phyloP scores from a whole-genome alignment of 1,140 invertebrate species.

The Drosophila novamexicana region DNA sequence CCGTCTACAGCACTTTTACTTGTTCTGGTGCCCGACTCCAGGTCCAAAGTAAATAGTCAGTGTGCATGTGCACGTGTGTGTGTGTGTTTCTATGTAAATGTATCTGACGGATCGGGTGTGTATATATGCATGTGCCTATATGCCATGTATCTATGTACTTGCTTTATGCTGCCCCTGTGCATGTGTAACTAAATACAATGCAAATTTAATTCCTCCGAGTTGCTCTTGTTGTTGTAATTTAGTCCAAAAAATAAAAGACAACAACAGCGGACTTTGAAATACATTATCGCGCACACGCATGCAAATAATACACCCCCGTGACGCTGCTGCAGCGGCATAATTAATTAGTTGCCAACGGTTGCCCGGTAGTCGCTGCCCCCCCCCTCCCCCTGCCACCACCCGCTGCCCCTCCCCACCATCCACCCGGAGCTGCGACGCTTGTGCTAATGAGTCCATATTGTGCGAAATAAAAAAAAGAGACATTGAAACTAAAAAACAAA shows the following conservation, averaged over 20 bases:
- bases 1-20: neutral
- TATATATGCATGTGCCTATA: slow-evolving; percentile 13
- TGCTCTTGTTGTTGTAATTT: slow-evolving; percentile 53
- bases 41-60: slow-evolving; percentile 16
- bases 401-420: neutral
- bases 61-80: neutral
- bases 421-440: slow-evolving; percentile 35
- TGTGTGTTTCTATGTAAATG: slow-evolving; percentile 12
- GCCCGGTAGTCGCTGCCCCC: neutral
- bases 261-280: slow-evolving; percentile 48
- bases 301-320: slow-evolving; percentile 77
- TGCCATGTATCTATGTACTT: no score
- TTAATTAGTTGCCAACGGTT: slow-evolving; percentile 72
- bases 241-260: slow-evolving; percentile 58
- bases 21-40: slow-evolving; percentile 6
- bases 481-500: slow-evolving; percentile 52
- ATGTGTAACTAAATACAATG: slow-evolving; percentile 82
- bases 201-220: slow-evolving; percentile 60
- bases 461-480: slow-evolving; percentile 63
- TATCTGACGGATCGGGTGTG: neutral
- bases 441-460: slow-evolving; percentile 80
- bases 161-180: slow-evolving; percentile 45
- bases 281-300: slow-evolving; percentile 56
- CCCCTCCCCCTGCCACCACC: neutral
- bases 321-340: slow-evolving; percentile 77